A percentile compares a stretch with the other conserved stretches of the same genome.
Conservation (phyloP, 2,113 vertebrate genomes). For the Tetrao urogallus region DNA sequence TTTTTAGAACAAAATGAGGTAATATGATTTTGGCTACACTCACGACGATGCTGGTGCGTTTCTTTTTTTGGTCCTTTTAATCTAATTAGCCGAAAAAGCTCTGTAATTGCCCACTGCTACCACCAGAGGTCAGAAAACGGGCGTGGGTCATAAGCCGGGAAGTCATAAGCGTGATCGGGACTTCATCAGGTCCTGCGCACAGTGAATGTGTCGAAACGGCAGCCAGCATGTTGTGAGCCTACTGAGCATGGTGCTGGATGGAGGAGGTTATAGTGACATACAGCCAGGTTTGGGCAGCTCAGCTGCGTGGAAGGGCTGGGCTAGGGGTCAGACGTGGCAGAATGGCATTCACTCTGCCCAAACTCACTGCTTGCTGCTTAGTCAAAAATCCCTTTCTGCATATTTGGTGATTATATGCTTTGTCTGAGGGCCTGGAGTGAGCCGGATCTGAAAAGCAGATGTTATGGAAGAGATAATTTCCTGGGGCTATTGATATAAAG, state of each 20-base stretch:
- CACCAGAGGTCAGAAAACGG: conserved; percentile 20
- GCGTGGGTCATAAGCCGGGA: rapidly evolving
- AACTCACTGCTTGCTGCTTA: neutral
- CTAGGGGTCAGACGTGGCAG: neutral
- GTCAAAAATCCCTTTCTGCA: neutral
- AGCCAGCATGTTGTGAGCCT: rapidly evolving
- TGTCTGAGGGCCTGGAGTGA: neutral
- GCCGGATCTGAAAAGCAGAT: neutral
- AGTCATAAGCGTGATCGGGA: rapidly evolving
- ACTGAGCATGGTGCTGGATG: neutral
- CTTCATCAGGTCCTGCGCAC: neutral
- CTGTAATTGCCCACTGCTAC: neutral
- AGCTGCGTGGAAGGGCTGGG: neutral
- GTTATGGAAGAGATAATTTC: neutral
- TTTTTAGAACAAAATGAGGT: neutral
- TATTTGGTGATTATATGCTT: neutral
- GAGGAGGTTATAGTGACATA: too few species aligned
- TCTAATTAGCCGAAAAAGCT: rapidly evolving
- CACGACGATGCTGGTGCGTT: rapidly evolving
- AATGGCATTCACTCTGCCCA: neutral
- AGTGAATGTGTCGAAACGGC: rapidly evolving
- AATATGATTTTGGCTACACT: neutral
- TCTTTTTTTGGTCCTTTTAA: rapidly evolving
- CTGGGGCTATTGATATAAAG: neutral
- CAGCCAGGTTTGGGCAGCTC: too few species aligned